Conservation (phyloP, 2,888 invertebrate species). For the Drosophila nigricruria region DNA sequence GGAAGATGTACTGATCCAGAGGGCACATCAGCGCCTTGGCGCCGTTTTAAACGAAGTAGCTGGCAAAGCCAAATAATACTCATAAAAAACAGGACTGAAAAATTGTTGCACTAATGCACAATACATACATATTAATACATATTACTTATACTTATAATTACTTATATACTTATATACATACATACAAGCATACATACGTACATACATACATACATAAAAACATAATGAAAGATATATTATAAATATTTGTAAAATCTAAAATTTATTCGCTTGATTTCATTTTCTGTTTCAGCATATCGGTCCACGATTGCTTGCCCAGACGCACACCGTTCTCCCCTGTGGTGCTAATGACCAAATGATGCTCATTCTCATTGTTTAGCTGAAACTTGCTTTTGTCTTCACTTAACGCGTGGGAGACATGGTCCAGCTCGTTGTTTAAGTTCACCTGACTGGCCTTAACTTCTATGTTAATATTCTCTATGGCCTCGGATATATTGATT, state of each 20-base stretch:
- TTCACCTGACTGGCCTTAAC: slow-evolving; percentile 70
- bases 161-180: not conserved
- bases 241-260: slow-evolving; percentile 19
- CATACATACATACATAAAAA: slow-evolving; percentile 15
- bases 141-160: slow-evolving; percentile 35
- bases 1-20: slow-evolving; percentile 55
- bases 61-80: slow-evolving; percentile 69
- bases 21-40: slow-evolving; percentile 54
- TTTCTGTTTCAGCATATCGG: slow-evolving; percentile 72
- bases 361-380: slow-evolving; percentile 64
- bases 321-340: slow-evolving; percentile 73
- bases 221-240: slow-evolving; percentile 17
- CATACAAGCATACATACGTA: slow-evolving; percentile 2
- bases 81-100: slow-evolving; percentile 62
- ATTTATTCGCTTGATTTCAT: slow-evolving; percentile 27
- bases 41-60: slow-evolving; percentile 47
- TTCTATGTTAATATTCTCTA: slow-evolving; percentile 81
- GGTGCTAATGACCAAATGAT: slow-evolving; percentile 63
- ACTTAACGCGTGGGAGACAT: slow-evolving; percentile 74
- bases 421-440: slow-evolving; percentile 72
- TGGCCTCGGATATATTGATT: slow-evolving; percentile 83
- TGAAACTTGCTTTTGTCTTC: slow-evolving; percentile 71
- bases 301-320: slow-evolving; percentile 84
- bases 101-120: slow-evolving; percentile 60
- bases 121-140: slow-evolving; percentile 29